These are phyloP conservation scores for Myrmecobius fasciatus DNA, from an alignment of 2,113 vertebrate genomes.

Conservation along the genomic window DNA sequence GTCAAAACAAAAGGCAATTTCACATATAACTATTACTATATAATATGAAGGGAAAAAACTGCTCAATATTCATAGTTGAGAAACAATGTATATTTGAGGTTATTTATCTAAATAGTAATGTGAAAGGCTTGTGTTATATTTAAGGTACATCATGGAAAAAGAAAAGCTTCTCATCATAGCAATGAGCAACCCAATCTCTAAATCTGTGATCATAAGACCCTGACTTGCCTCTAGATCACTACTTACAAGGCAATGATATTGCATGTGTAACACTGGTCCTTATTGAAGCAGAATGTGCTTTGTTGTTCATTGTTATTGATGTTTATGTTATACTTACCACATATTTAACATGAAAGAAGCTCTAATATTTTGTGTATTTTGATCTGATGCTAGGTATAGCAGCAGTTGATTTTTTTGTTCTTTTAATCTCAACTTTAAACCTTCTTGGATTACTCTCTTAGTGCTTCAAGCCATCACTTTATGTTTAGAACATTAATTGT, in stretches of 20 bases:
- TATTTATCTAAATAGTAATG: constrained; percentile 4
- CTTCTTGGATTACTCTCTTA: constrained; percentile 28
- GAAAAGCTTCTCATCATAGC: neutral
- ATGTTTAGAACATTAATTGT: constrained; percentile 5
- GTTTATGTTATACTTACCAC: neutral
- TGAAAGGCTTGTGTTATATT: neutral
- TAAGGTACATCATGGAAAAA: neutral
- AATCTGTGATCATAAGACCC: neutral
- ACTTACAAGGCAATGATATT: constrained; percentile 12
- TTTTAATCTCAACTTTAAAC: constrained; percentile 14
- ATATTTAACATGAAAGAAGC: neutral
- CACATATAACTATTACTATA: constrained; percentile 30
- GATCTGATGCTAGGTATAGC: neutral
- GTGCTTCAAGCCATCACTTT: neutral
- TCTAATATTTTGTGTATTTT: neutral
- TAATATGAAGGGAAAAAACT: neutral
- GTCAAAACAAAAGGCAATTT: constrained; percentile 25
- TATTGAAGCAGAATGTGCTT: neutral
- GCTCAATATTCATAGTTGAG: constrained; percentile 30
- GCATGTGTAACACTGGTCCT: neutral
- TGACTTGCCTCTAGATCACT: constrained; percentile 16
- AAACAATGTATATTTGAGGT: neutral
- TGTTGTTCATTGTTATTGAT: constrained; percentile 28
- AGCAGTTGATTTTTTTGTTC: neutral
- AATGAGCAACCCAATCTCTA: neutral